phyloP scores from a whole-genome alignment of 2,797 vertebrate species.

The Loriculus beryllinus region DNA sequence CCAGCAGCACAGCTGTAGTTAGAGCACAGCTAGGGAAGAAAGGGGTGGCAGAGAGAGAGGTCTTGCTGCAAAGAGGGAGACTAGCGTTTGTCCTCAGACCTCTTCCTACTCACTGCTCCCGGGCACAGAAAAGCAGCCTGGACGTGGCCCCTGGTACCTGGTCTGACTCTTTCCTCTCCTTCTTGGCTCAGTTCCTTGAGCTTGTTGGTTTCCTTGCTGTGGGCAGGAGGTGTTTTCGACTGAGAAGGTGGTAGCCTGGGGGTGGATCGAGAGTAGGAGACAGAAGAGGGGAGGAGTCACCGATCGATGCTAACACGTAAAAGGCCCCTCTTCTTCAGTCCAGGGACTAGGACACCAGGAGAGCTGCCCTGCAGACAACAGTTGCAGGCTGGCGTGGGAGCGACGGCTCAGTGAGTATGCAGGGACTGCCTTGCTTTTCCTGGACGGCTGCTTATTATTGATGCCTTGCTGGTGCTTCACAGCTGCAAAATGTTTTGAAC shows the following conservation, averaged over 20 bases:
- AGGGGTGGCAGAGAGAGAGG: fast-evolving
- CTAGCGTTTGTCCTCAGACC: not conserved
- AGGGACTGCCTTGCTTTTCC: conserved; percentile 18
- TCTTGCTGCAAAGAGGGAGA: not conserved
- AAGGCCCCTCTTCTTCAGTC: conserved; percentile 20
- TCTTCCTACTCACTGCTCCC: not conserved
- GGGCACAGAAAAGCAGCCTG: not conserved
- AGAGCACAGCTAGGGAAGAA: not conserved
- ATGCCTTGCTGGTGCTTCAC: not conserved
- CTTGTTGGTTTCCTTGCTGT: conserved; percentile 23
- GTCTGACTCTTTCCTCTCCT: not conserved
- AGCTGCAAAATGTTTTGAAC: not conserved
- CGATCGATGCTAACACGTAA: conserved; percentile 56
- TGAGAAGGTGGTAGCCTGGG: conserved; percentile 15
- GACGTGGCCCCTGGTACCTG: not conserved
- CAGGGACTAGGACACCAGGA: not conserved
- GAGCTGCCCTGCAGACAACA: not conserved
- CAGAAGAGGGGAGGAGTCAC: conserved; percentile 58
- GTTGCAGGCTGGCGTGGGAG: not conserved
- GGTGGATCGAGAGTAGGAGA: conserved; percentile 40
- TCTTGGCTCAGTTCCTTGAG: conserved; percentile 19
- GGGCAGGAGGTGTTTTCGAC: conserved; percentile 51
- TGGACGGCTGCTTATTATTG: not conserved
- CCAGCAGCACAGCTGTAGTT: not conserved
- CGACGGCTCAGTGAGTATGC: conserved; percentile 45